Evolutionary conservation across 2,797 vertebrate species (phyloP).

Genomic region (Gymnodraco acuticeps): DNA sequence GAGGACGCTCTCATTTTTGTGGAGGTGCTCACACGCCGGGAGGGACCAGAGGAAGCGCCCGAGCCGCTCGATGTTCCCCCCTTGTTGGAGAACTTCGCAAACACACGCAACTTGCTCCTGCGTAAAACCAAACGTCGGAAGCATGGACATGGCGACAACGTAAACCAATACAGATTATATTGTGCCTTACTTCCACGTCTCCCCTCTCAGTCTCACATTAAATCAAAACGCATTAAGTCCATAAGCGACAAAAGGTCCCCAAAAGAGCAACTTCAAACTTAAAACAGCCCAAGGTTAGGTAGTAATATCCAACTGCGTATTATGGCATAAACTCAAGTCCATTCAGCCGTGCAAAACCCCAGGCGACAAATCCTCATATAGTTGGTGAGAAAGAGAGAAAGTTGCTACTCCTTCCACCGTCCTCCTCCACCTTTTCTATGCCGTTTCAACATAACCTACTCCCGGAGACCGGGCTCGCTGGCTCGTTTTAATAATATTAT

Average conservation of each 20-base stretch:
- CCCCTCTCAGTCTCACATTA: slow-evolving; percentile 69
- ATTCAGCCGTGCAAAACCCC: slow-evolving; percentile 73
- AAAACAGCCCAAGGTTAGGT: slow-evolving; percentile 54
- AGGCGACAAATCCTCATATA: slow-evolving; percentile 78
- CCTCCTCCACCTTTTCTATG: slow-evolving; percentile 83
- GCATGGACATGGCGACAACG: slow-evolving; percentile 94
- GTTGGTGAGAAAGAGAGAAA: slow-evolving; percentile 75
- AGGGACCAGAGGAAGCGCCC: slow-evolving; percentile 98
- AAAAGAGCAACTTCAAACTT: slow-evolving; percentile 51
- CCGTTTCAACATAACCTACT: slow-evolving; percentile 87
- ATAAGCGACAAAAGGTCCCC: slow-evolving; percentile 63
- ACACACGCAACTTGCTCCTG: slow-evolving; percentile 98
- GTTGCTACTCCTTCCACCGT: slow-evolving; percentile 77
- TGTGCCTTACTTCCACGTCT: slow-evolving; percentile 75
- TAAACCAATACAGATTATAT: slow-evolving; percentile 66
- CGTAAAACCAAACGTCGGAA: slow-evolving; percentile 98
- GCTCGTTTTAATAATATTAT: slow-evolving; percentile 98
- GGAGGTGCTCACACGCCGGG: slow-evolving; percentile 96
- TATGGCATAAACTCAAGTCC: slow-evolving; percentile 74
- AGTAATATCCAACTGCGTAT: slow-evolving; percentile 71
- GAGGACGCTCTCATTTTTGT: slow-evolving; percentile 97
- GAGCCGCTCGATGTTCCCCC: slow-evolving; percentile 96
- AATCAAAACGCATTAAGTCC: slow-evolving; percentile 77
- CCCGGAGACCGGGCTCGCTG: slow-evolving; percentile 82
- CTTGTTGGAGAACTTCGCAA: slow-evolving; percentile 96